A percentile compares a stretch with the other conserved stretches of the same genome.
Evolutionary conservation across 2,113 vertebrate species (phyloP).

Genomic region (Phodopus roborovskii): DNA sequence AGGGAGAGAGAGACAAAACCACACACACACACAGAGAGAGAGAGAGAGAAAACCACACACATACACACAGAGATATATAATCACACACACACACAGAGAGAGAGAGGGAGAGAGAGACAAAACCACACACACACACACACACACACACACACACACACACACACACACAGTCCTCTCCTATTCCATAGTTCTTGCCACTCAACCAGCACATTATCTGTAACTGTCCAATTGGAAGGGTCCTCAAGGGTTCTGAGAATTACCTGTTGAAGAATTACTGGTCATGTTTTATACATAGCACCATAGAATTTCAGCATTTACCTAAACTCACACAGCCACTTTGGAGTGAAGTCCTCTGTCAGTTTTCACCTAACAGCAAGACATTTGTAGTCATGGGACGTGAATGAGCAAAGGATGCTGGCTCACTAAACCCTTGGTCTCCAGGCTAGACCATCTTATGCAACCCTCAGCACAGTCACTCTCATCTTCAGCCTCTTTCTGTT

Average conservation of each 20-base stretch:
- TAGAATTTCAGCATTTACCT: not conserved
- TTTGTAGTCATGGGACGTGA: not conserved
- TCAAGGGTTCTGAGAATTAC: not conserved
- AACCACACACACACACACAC: too few relatives aligned
- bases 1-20: too few relatives aligned
- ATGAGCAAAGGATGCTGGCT: rapidly evolving
- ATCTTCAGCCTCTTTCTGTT: not conserved
- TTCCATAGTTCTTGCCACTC: too few relatives aligned
- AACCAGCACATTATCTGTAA: not conserved
- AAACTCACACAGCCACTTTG: not conserved
- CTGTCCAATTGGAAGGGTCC: not conserved
- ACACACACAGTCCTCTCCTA: not conserved
- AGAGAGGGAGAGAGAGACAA: too few relatives aligned
- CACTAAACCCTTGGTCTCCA: not conserved
- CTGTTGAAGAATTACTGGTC: not conserved
- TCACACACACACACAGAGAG: too few relatives aligned
- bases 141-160: rapidly evolving
- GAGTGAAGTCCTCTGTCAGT: not conserved
- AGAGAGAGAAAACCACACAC: not conserved
- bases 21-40: not conserved
- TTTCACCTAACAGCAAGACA: not conserved
- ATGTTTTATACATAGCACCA: not conserved
- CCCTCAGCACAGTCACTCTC: not conserved
- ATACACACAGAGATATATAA: too few relatives aligned
- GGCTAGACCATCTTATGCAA: not conserved